phyloP scores from a whole-genome alignment of 2,888 invertebrate species.

The Tenthredo mesomela region DNA sequence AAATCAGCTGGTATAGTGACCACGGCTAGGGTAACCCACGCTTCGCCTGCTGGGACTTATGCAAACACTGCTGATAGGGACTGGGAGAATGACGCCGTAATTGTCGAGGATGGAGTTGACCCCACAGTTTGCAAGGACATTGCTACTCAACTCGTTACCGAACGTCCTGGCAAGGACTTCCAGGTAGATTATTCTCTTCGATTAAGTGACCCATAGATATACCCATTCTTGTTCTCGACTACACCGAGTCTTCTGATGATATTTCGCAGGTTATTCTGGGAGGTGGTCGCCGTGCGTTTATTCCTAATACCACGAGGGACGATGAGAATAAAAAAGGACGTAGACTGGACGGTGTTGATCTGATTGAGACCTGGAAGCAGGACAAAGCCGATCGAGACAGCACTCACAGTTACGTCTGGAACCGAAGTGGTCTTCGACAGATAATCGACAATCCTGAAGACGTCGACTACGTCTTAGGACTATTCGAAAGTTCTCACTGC shows the following conservation, averaged over 20 bases:
- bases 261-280: slow-evolving; percentile 85
- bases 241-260: neutral
- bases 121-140: slow-evolving; percentile 84
- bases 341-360: slow-evolving; percentile 83
- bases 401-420: slow-evolving; percentile 79
- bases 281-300: slow-evolving; percentile 85
- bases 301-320: slow-evolving; percentile 81
- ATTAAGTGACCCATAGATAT: neutral
- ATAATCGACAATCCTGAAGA: slow-evolving; percentile 69
- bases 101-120: slow-evolving; percentile 79
- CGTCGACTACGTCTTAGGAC: slow-evolving; percentile 77
- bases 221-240: neutral
- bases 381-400: slow-evolving; percentile 78
- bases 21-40: slow-evolving; percentile 89
- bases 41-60: slow-evolving; percentile 87
- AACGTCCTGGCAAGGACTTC: slow-evolving; percentile 84
- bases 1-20: slow-evolving; percentile 86
- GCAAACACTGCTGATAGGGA: slow-evolving; percentile 86
- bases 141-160: slow-evolving; percentile 85
- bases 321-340: slow-evolving; percentile 80
- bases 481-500: slow-evolving; percentile 79
- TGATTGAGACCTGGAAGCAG: slow-evolving; percentile 84
- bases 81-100: slow-evolving; percentile 86
- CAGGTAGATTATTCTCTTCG: slow-evolving; percentile 79
- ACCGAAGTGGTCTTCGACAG: slow-evolving; percentile 77